Base-by-base conservation (phyloP, 2,113 vertebrate species). In the Irena cyanogastra region DNA sequence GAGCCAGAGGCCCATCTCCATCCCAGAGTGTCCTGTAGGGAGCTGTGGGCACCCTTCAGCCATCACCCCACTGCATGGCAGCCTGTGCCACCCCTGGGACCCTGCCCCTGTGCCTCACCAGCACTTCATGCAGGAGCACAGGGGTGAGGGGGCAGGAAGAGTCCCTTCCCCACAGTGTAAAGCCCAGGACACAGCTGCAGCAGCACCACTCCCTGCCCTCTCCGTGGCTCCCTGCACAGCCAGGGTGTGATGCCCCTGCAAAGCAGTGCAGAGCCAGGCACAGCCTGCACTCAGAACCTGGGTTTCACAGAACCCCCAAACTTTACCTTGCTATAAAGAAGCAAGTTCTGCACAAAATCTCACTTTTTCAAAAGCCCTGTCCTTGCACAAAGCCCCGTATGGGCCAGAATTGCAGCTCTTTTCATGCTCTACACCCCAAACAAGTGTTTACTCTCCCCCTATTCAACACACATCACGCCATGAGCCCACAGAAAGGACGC, bases 41-140 rank as follows among this genome's bases (percentile, higher is more conserved):
- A 75, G 22, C 33, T 17, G 39, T 16, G 42, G 13, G 8, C 14
- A 4, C 20, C 31, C 61, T 30, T 16, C 59, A 89, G 22, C 54
- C 45, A 33, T 44, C 42, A 19, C 19, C 33, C 30, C 23, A 0
- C 10, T 3, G 57, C 77, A 49, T 0, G 0, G 42, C 70, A 89
- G 26, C 20, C 69, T 28, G 42, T 23, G 50, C 75, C 45, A 11
- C 15, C 12, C 20, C 69, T 23, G 37, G 31, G 28, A 56, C 10
- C 28, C 63, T 45, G 12, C 37, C 42, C 7, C 19, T 13, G 42
- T 3, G 2, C 24, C 3, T 1, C 16, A 2, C 57, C 76, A 79
- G 54, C 4, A 0, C 37, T n/a, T 59, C 2, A 0, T 7, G 14
- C 0, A 2, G 52, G 37, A 37, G 53, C 3, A 6, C 3, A 1